These are phyloP conservation scores for Blastomussa wellsi DNA, from an alignment of 92 coral and sea anemone genomes.

Conservation along the genomic window DNA sequence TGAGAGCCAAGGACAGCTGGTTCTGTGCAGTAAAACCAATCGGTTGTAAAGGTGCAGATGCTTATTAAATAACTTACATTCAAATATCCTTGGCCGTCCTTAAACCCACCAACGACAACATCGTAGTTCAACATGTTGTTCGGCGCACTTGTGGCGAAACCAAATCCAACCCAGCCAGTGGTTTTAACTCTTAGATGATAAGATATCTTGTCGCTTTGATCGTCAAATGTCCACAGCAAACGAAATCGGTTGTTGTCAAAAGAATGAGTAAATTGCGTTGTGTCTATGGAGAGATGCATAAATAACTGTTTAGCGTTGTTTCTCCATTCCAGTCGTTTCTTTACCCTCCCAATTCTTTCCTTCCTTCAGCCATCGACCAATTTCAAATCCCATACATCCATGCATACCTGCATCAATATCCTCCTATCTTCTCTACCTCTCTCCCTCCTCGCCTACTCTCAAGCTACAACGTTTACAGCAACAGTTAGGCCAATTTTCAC, in stretches of 20 bases:
- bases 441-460: background rate
- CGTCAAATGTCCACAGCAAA: constrained; percentile 23
- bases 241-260: background rate
- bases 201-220: constrained; percentile 1
- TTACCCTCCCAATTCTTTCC: background rate
- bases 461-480: too few relatives aligned
- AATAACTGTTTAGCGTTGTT: background rate
- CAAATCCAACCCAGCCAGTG: constrained; percentile 40
- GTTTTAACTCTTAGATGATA: constrained; percentile 13
- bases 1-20: too few relatives aligned
- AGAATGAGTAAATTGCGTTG: background rate
- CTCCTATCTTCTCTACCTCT: background rate
- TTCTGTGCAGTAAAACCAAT: too few relatives aligned
- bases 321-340: background rate
- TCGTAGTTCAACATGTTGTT: constrained; percentile 10
- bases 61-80: background rate
- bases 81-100: constrained; percentile 27
- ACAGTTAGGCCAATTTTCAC: too few relatives aligned
- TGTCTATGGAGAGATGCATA: background rate
- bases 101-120: constrained; percentile 20
- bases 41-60: too few relatives aligned
- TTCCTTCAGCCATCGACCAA: background rate
- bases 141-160: constrained; percentile 16
- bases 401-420: background rate
- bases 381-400: too few relatives aligned